phyloP scores from a whole-genome alignment of 2,888 invertebrate species.

The Seira sanloemensis region DNA sequence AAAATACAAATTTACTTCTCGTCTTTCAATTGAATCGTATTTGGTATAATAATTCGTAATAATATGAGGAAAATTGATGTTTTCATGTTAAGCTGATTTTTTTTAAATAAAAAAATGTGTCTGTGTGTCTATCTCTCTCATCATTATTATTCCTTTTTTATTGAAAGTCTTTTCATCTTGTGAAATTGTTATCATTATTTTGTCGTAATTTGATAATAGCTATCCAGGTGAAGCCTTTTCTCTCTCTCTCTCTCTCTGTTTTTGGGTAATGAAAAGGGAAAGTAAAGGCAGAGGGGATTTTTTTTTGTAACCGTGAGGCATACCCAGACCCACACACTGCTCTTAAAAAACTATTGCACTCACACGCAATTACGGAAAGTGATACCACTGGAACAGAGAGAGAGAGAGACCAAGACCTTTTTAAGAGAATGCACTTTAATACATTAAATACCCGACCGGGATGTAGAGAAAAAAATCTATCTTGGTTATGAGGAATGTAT shows the following conservation, averaged over 20 bases:
- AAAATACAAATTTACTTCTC: too few relatives aligned
- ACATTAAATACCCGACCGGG: too few relatives aligned
- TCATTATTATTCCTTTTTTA: constrained; percentile 50
- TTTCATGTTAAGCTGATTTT: not conserved
- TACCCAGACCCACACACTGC: not conserved
- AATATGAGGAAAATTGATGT: not conserved
- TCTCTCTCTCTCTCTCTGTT: not conserved
- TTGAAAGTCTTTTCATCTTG: too few relatives aligned
- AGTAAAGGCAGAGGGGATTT: constrained; percentile 10
- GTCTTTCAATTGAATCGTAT: not conserved
- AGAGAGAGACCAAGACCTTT: not conserved
- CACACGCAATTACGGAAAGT: constrained; percentile 30
- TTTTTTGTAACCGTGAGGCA: too few relatives aligned
- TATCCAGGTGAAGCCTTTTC: not conserved
- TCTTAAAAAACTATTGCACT: not conserved
- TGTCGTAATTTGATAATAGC: constrained; percentile 54
- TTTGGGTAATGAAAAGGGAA: constrained; percentile 45
- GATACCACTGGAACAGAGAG: constrained; percentile 17
- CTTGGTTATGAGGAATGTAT: too few relatives aligned
- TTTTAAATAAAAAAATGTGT: not conserved
- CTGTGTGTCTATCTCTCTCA: not conserved
- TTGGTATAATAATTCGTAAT: not conserved
- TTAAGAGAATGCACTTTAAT: too few relatives aligned
- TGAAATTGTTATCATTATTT: too few relatives aligned
- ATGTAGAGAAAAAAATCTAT: not conserved